phyloP scores from a whole-genome alignment of 2,797 vertebrate species.

The Kryptolebias ocellatus region DNA sequence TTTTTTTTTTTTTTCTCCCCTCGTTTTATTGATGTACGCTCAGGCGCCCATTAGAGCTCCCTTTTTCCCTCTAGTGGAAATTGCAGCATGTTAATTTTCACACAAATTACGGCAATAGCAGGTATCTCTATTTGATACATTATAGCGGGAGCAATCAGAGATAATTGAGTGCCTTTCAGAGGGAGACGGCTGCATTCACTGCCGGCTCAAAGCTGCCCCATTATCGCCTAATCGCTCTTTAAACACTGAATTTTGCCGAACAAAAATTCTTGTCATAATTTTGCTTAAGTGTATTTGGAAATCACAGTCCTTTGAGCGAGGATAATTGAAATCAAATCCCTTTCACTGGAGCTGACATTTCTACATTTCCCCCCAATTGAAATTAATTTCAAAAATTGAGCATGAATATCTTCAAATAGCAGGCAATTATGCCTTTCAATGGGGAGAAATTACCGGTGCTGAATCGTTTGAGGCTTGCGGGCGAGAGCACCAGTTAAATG shows the following conservation, averaged over 20 bases:
- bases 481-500: conserved; percentile 99
- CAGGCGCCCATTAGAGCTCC: conserved; percentile 99
- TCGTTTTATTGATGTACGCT: conserved; percentile 99
- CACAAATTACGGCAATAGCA: conserved; percentile 99
- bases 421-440: conserved; percentile 99
- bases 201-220: conserved; percentile 99
- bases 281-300: conserved; percentile 99
- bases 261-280: conserved; percentile 99
- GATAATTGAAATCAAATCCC: conserved; percentile 99
- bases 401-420: conserved; percentile 99
- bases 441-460: conserved; percentile 99
- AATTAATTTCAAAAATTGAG: conserved; percentile 99
- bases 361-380: conserved; percentile 99
- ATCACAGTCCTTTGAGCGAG: conserved; percentile 99
- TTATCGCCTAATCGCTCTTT: conserved; percentile 99
- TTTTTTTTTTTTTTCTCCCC: conserved; percentile 72
- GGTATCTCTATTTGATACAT: conserved; percentile 99
- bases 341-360: conserved; percentile 99
- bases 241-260: conserved; percentile 99
- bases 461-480: conserved; percentile 98
- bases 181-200: conserved; percentile 99
- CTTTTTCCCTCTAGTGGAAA: conserved; percentile 99
- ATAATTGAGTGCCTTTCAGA: conserved; percentile 99
- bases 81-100: conserved; percentile 99
- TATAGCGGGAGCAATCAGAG: conserved; percentile 99